phyloP scores from a whole-genome alignment of 2,797 vertebrate genomes.

The Spatula clypeata region DNA sequence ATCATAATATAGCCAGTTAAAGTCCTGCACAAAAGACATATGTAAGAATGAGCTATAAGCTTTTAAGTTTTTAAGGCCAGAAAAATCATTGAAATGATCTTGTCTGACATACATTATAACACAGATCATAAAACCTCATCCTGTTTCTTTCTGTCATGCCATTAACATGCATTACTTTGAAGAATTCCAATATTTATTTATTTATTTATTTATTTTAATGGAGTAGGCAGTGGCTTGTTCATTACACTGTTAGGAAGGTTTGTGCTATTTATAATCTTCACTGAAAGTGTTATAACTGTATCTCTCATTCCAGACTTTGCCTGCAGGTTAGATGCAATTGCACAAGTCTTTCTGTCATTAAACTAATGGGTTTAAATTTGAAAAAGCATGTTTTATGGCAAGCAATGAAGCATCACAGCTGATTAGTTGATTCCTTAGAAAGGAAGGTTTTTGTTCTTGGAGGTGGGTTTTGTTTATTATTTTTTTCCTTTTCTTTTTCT shows the following conservation, averaged over 20 bases:
- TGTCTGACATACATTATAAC: not conserved
- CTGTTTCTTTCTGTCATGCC: not conserved
- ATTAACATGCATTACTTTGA: not conserved
- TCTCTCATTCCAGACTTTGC: not conserved
- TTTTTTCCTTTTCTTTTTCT: not conserved
- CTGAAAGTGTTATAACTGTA: not conserved
- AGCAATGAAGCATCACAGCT: not conserved
- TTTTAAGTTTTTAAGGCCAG: not conserved
- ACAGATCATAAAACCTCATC: not conserved
- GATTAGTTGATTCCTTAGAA: conserved; percentile 32
- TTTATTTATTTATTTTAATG: not conserved
- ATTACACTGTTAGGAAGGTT: not conserved
- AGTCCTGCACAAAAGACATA: not conserved
- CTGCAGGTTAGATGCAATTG: conserved; percentile 7
- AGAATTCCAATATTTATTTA: not conserved
- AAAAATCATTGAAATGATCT: not conserved
- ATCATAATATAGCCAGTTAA: not conserved
- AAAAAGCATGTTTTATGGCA: conserved; percentile 20
- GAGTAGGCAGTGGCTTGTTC: not conserved
- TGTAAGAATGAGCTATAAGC: not conserved
- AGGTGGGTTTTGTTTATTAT: no score
- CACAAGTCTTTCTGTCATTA: conserved; percentile 29
- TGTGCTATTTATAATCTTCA: not conserved
- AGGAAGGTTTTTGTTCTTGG: not conserved
- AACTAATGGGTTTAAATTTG: not conserved